phyloP scores from a whole-genome alignment of 35 echinoderm and acorn worm genomes.

The Nesometra sesokonis region DNA sequence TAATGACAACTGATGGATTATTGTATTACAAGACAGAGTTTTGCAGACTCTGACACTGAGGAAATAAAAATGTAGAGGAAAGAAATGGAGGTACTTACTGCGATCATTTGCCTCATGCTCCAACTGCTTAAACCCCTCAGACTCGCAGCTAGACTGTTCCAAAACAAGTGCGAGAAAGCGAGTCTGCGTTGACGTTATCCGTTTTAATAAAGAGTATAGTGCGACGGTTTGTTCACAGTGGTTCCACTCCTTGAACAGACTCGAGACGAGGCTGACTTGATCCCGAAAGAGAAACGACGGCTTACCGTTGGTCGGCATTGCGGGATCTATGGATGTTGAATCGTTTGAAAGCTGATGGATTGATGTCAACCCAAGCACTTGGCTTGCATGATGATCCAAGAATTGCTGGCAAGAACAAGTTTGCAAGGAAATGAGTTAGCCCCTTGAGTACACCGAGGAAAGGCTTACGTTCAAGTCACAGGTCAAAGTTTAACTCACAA shows the following conservation, averaged over 20 bases:
- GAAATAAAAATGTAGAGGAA: neutral
- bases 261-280: conserved; percentile 64
- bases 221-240: conserved; percentile 96
- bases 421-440: neutral
- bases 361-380: neutral
- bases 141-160: conserved; percentile 72
- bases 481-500: neutral
- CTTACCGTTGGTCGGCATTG: conserved; percentile 42
- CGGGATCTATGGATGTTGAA: neutral
- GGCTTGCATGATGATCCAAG: neutral
- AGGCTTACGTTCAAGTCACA: neutral
- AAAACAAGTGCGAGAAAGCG: conserved; percentile 76
- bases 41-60: neutral
- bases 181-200: conserved; percentile 71
- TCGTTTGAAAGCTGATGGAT: neutral
- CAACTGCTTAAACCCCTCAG: conserved; percentile 50
- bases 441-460: neutral
- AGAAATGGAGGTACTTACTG: conserved; percentile 31
- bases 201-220: conserved; percentile 67
- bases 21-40: neutral
- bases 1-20: neutral
- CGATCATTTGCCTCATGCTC: conserved; percentile 91
- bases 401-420: neutral
- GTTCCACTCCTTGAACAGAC: conserved; percentile 96
- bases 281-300: conserved; percentile 74